Evolutionary conservation across 2,888 invertebrate genomes (phyloP), one percentile per base, ranked within the genome.

Genomic region (Micoletzkya japonica): DNA sequence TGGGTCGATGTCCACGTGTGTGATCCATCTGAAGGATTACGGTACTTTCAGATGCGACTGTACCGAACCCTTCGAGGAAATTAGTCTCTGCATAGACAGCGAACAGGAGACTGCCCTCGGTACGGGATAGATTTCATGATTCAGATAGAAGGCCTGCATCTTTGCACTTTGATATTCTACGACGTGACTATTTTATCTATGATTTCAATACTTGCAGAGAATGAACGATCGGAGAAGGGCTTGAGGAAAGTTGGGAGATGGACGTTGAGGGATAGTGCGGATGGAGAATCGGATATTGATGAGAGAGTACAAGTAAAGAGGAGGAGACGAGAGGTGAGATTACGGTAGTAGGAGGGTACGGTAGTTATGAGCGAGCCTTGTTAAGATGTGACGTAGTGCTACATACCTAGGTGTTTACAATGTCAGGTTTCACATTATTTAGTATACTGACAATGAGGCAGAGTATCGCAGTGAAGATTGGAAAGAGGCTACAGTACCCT

Each of bases 231-330:
- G n/a, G 28, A 26, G 14, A 37, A 63, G n/a, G 63, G 63, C 30
- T 32, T 24, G 32, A 20, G 63, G 17, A 30, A 50, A 32, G 63
- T 63, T 1, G 63, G 63, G n/a, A 20, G 63, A 30, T 63, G 63
- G 63, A 63, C 49, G 44, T 50, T 63, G 1, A 30, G 63, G 2
- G 63, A 63, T 32, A 50, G 49, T 3, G 63, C 63, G n/a, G 63
- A 63, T 17, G 63, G 63, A 63, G 63, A 63, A n/a, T 63, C 63
- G 4, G 63, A 63, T 50, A 50, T 63, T 36, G 63, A 63, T 10
- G 63, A 63, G 30, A 63, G 34, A 50, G 63, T 32, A 24, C 63
- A 49, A 1, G 34, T 26, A n/a, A 63, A 39, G 39, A 6, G 50
- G 63, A 63, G 50, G 50, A 63, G 34, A 34, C 30, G 34, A 63